Evolutionary conservation across 1,140 invertebrate genomes (phyloP), one percentile per base, ranked within the genome.

Genomic region (Oryzaephilus surinamensis): DNA sequence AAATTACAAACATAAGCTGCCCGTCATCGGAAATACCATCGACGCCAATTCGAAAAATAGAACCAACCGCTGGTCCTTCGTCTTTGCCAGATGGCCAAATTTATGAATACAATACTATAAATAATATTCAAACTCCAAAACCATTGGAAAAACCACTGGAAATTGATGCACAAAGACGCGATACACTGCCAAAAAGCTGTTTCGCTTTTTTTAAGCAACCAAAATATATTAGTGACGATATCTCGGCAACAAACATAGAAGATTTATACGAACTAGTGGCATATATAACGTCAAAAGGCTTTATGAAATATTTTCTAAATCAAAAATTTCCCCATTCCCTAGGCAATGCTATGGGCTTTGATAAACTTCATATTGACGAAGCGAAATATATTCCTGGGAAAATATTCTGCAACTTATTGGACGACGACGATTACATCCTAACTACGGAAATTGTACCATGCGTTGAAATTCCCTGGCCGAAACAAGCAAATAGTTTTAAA

Each of bases 381-480:
- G 51, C 52, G 6, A 45, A 41, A 20, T 43, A 46, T 13, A 54
- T 52, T 15, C 42, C 50, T 0, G 49, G 52, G 7, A 48, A 37
- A n/a, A 48, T 58, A 26, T 55, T 55, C 28, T 57, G 54, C 32
- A 40, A 57, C 32, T 46, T 45, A 18, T 18, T 39, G 1, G 54
- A 56, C 30, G 39, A 42, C 8, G 32, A 48, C 26, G 39, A 33
- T 11, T 13, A 30, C 6, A 19, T 33, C 18, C 23, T 41, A 6
- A 46, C 52, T 11, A 52, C 33, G 21, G 40, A 55, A 46, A 40
- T 58, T 12, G 43, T 55, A 21, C 57, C 57, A 14, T 49, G 45
- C 6, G 48, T 58, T 7, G 28, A 38, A 4, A 57, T 57, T 16
- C 38, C 42, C 12, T 58, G 52, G 52, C 57, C 54, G 6, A 41